Evolutionary conservation across 2,888 invertebrate genomes (phyloP), one percentile per base, ranked within the genome.

Genomic region (Cantharis flavilabris): DNA sequence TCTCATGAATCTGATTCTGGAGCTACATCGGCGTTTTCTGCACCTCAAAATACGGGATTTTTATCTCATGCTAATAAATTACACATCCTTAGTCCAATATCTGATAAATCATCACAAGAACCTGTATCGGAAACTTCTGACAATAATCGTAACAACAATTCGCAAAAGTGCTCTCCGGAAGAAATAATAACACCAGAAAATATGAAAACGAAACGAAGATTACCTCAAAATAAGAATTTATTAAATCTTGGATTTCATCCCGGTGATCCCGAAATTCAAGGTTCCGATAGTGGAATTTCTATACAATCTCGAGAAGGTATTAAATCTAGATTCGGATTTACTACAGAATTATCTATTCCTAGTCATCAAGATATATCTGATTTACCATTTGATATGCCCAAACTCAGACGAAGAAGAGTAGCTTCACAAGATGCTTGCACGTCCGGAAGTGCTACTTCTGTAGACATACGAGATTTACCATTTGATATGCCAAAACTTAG

Each of bases 401-500:
- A 97, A 87, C 88, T 96, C 81, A 90, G 96, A 76, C 90, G 96
- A 80, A 91, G 93, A 84, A 89, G 93, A 76, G 91, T 92, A 20
- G 85, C 93, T 83, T 93, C 94, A 84, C 92, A 92, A 85, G 92
- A 90, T 80, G 90, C 90, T 10, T 94, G 94, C 73, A 95, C 95
- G 81, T 93, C 93, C 7, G 92, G 93, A 62, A 93, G 93, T 84
- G 92, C 93, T 64, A 93, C 93, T 9, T 93, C 93, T 13, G 94
- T 95, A 65, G 96, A 96, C 86, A 89, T 96, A 72, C 91, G 94
- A 80, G 93, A 96, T 86, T 90, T 97, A 85, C 97, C 97, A 75
- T 97, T 97, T 87, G 96, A 97, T 87, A 97, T 97, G 97, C 97
- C 97, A 30, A 97, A 97, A 88, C 89, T 97, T 76, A 91, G 95